Evolutionary conservation across 2,888 invertebrate genomes (phyloP), one percentile per base, ranked within the genome.

Genomic region (Stenchaetothrips biformis): DNA sequence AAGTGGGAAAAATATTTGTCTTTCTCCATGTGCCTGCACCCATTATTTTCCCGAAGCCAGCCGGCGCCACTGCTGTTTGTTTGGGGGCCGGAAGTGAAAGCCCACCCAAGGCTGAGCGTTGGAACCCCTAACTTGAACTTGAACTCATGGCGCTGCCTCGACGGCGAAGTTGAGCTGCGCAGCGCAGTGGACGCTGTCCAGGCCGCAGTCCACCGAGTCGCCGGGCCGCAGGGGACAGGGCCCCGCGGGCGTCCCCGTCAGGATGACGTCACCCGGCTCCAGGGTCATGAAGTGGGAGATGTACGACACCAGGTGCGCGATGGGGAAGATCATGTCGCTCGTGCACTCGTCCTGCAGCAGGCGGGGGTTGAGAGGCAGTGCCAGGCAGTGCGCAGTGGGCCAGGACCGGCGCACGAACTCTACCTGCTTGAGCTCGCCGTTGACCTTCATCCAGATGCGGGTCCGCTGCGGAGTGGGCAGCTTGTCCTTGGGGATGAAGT

Each of bases 191-290:
- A 88, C 62, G 80, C 88, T 85, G 82, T 83, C 86, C 77, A 90
- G 85, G 0, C 92, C 92, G 80, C 90, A 91, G 85, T 92, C 89
- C 74, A 94, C 90, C 8, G 88, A 85, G 86, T 94, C 93, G 3
- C 92, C 93, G 21, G 88, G 85, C 21, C 86, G 86, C 3, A 94
- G 90, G 0, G 90, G 89, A 0, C 90, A 89, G 21, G 92, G 91
- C n/a, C 92, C 93, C 77, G 90, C 89, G 0, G 93, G 93, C 0
- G 93, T 92, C 9, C 94, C 94, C 3, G 94, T 94, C 53, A 95
- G 86, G 82, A 95, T 90, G 16, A 95, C 85, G 86, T 94, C 94
- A 82, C 92, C 92, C 16, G 90, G 89, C 83, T 94, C 93, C 82
- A 94, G 85, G 0, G 92, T 93, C 87, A 94, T 92, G 84, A 89